These are phyloP conservation scores for Oscheius sp. DNA, from an alignment of 2,888 invertebrate genomes.

Conservation along the genomic window DNA sequence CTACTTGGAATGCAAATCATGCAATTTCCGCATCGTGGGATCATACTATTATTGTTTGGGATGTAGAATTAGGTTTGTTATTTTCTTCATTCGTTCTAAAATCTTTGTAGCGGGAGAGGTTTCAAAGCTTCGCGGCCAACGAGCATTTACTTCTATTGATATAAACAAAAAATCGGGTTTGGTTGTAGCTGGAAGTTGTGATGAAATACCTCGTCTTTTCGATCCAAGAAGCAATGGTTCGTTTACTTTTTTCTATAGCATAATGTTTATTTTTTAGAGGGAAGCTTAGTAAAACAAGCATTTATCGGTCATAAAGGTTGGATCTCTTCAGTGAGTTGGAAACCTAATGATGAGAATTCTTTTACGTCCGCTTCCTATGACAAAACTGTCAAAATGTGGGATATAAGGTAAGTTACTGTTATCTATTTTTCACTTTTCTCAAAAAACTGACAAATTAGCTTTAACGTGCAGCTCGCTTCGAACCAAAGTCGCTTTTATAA, in stretches of 20 bases:
- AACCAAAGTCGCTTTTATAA: too few species aligned
- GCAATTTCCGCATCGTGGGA: constrained; percentile 92
- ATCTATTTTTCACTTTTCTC: constrained; percentile 8
- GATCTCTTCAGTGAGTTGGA: constrained; percentile 92
- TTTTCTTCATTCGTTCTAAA: background rate
- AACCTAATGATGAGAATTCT: constrained; percentile 83
- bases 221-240: constrained; percentile 84
- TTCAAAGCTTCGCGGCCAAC: constrained; percentile 51
- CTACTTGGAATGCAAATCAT: constrained; percentile 79
- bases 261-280: constrained; percentile 58
- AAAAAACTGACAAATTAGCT: too few species aligned
- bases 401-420: constrained; percentile 77
- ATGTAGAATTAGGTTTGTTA: constrained; percentile 77
- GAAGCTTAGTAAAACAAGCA: constrained; percentile 86
- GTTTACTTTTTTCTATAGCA: background rate
- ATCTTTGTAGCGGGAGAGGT: constrained; percentile 54
- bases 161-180: constrained; percentile 82
- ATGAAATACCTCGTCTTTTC: constrained; percentile 88
- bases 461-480: too few species aligned
- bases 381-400: constrained; percentile 92
- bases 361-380: constrained; percentile 95
- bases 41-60: constrained; percentile 93
- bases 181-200: constrained; percentile 88
- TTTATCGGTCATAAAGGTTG: constrained; percentile 89
- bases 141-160: constrained; percentile 86